These are phyloP conservation scores for Platalea minor DNA, from an alignment of 2,797 vertebrate genomes.

Conservation along the genomic window DNA sequence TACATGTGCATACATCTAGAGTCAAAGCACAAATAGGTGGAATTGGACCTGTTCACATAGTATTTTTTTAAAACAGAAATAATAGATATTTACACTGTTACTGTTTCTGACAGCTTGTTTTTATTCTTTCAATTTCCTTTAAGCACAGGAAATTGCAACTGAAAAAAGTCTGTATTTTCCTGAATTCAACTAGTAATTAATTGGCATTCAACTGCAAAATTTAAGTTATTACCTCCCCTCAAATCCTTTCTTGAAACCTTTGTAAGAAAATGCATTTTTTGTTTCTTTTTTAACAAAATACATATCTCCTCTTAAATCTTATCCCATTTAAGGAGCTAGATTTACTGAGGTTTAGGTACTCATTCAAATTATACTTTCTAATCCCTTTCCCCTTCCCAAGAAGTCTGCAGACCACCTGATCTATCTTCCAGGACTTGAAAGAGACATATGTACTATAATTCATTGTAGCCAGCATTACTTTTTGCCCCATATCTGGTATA, in stretches of 20 bases:
- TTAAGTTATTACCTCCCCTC: not conserved
- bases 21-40: not conserved
- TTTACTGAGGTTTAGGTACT: not conserved
- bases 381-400: not conserved
- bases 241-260: not conserved
- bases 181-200: not conserved
- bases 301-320: not conserved
- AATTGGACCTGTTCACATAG: not conserved
- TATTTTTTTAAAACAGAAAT: not conserved
- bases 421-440: not conserved
- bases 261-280: not conserved
- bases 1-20: not conserved
- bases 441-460: rapidly evolving
- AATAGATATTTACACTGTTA: not conserved
- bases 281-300: not conserved
- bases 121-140: not conserved
- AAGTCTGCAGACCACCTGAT: not conserved
- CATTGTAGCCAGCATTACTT: not conserved
- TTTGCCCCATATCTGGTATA: not conserved
- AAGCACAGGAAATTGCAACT: not conserved
- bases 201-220: not conserved
- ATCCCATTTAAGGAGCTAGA: not conserved
- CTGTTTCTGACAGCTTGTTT: not conserved
- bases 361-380: not conserved
- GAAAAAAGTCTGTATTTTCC: not conserved